These are phyloP conservation scores for Drosophila pseudoananassae DNA, from an alignment of 1,140 invertebrate genomes.

Conservation along the genomic window DNA sequence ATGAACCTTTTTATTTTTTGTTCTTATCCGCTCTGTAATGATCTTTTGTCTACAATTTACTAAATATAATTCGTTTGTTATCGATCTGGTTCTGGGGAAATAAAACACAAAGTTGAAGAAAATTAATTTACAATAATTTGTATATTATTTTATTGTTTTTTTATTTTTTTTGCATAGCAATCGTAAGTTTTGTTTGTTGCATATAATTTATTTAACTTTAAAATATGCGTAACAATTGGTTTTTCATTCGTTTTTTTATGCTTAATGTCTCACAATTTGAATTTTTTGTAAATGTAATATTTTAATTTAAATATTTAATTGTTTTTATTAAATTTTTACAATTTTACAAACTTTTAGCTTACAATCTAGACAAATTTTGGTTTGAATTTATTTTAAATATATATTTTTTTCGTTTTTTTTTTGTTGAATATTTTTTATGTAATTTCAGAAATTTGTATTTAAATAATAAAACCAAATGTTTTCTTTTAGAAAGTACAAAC, in stretches of 20 bases:
- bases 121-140: constrained; percentile 69
- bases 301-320: constrained; percentile 27
- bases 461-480: constrained; percentile 65
- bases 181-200: constrained; percentile 54
- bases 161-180: constrained; percentile 67
- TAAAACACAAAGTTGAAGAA: constrained; percentile 60
- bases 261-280: constrained; percentile 52
- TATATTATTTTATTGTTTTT: constrained; percentile 57
- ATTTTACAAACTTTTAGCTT: constrained; percentile 67
- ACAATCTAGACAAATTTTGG: constrained; percentile 66
- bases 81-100: constrained; percentile 55
- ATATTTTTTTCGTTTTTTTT: constrained; percentile 25
- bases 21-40: constrained; percentile 22
- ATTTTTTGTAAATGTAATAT: constrained; percentile 48
- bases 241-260: constrained; percentile 34
- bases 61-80: constrained; percentile 34
- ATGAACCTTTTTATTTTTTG: constrained; percentile 58
- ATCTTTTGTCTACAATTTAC: constrained; percentile 26
- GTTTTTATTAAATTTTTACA: constrained; percentile 61
- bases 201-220: constrained; percentile 72
- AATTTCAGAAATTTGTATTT: constrained; percentile 57
- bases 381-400: constrained; percentile 60
- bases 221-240: constrained; percentile 73
- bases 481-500: constrained; percentile 81
- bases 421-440: constrained; percentile 18